Evolutionary conservation across 2,888 invertebrate genomes (phyloP).

Genomic region (Exocentrus adspersus): DNA sequence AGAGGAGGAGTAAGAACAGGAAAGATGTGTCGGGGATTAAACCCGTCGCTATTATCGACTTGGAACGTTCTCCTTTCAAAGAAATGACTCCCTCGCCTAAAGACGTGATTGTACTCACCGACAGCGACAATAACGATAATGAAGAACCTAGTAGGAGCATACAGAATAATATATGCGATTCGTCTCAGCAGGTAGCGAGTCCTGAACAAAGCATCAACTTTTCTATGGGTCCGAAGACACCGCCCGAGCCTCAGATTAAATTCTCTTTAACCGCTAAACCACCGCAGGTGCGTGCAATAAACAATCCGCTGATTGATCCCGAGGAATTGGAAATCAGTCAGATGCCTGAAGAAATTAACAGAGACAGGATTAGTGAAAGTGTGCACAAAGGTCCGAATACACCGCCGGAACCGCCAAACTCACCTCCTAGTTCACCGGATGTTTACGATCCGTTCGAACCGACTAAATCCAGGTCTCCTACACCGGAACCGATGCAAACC

Average conservation of each 20-base stretch:
- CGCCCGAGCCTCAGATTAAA: constrained; percentile 77
- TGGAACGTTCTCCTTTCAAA: constrained; percentile 86
- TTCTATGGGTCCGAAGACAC: constrained; percentile 76
- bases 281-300: constrained; percentile 66
- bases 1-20: constrained; percentile 58
- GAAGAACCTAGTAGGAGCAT: constrained; percentile 51
- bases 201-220: constrained; percentile 57
- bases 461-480: constrained; percentile 80
- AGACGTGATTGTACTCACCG: constrained; percentile 84
- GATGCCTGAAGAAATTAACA: constrained; percentile 43
- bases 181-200: constrained; percentile 56
- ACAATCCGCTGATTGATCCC: constrained; percentile 73
- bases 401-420: constrained; percentile 74
- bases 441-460: constrained; percentile 94
- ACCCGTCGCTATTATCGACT: constrained; percentile 86
- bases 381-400: constrained; percentile 77
- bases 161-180: constrained; percentile 51
- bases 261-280: constrained; percentile 69
- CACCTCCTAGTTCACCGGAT: constrained; percentile 79
- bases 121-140: constrained; percentile 75
- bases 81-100: constrained; percentile 83
- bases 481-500: constrained; percentile 63
- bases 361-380: constrained; percentile 33
- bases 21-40: constrained; percentile 65
- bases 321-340: constrained; percentile 62